Conservation (phyloP, 2,888 invertebrate genomes). For the Amphimallon solstitiale region DNA sequence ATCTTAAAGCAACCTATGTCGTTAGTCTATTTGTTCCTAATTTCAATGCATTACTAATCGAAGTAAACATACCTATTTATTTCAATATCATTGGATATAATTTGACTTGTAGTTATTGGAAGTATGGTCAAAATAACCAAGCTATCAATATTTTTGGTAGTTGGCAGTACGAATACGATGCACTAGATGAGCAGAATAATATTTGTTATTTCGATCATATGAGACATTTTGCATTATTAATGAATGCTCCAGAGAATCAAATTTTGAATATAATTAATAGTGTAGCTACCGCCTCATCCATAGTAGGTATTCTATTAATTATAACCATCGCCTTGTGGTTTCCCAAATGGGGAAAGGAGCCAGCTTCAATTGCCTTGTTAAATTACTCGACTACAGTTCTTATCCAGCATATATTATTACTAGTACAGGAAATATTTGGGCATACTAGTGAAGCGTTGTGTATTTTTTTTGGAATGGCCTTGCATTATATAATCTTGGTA, state of each 20-base stretch:
- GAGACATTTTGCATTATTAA: conserved; percentile 15
- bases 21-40: conserved; percentile 7
- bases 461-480: background rate
- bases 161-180: conserved; percentile 1
- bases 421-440: background rate
- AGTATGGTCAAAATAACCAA: conserved; percentile 21
- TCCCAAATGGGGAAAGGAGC: conserved; percentile 1
- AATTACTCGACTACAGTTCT: background rate
- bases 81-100: background rate
- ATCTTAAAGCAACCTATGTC: background rate
- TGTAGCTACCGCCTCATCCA: background rate
- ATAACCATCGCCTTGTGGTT: background rate
- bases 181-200: background rate
- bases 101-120: conserved; percentile 21
- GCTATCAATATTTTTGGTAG: conserved; percentile 4
- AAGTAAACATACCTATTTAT: no score
- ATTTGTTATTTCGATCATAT: conserved; percentile 20
- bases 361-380: background rate
- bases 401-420: conserved; percentile 9
- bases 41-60: background rate
- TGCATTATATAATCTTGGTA: conserved; percentile 12
- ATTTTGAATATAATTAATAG: background rate
- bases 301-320: background rate
- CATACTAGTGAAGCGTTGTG: background rate
- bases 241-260: conserved; percentile 8